A percentile compares a stretch with the other conserved stretches of the same genome.
Evolutionary conservation across 2,797 vertebrate species (phyloP).

Genomic region (Uromys caudimaculatus): DNA sequence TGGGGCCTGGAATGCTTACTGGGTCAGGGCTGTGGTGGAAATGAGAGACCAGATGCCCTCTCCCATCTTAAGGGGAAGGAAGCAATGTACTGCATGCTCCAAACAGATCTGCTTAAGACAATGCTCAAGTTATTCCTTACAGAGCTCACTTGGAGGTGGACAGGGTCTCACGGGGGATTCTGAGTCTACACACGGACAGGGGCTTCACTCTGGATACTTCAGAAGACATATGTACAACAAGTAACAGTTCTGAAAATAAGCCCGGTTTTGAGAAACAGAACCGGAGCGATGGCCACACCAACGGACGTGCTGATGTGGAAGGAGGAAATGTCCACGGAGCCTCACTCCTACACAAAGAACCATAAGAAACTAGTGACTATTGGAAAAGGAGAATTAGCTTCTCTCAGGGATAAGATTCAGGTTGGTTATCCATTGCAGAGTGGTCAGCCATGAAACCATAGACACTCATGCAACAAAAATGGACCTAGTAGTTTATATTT

Average conservation of each 20-base stretch:
- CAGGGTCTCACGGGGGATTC: not conserved
- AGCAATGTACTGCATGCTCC: not conserved
- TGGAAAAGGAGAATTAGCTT: not conserved
- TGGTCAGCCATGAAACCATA: not conserved
- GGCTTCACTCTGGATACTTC: not conserved
- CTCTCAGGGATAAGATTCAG: not conserved
- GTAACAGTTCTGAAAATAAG: not conserved
- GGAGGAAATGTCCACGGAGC: not conserved
- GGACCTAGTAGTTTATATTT: not conserved
- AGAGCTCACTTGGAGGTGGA: not conserved
- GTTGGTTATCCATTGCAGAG: not conserved
- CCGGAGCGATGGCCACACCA: not conserved
- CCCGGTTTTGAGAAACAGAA: not conserved
- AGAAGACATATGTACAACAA: not conserved
- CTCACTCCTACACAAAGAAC: not conserved
- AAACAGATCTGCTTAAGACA: constrained; percentile 6
- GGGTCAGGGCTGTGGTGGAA: not conserved
- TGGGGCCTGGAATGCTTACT: not conserved
- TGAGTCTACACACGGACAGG: not conserved
- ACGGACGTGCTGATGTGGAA: not conserved
- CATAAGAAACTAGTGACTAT: not conserved
- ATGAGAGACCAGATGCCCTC: not conserved
- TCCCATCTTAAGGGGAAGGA: not conserved
- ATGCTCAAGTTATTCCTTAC: not conserved
- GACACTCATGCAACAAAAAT: not conserved